These are phyloP conservation scores for Poicephalus meyeri DNA, from an alignment of 2,113 vertebrate genomes.

Conservation along the genomic window DNA sequence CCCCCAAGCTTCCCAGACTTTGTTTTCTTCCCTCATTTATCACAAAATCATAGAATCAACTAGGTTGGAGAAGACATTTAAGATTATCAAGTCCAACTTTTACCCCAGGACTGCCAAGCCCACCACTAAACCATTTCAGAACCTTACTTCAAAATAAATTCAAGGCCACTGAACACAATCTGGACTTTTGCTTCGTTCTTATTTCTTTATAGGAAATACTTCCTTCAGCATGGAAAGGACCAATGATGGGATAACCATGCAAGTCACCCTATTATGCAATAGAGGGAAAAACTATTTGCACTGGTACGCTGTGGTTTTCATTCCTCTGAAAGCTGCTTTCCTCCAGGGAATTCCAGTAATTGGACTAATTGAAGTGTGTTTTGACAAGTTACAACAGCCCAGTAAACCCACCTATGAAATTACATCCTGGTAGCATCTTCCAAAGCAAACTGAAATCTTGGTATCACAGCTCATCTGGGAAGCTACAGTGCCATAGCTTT, in stretches of 20 bases:
- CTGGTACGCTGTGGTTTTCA: neutral
- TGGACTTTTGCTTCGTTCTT: neutral
- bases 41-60: neutral
- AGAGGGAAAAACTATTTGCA: conserved; percentile 1
- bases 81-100: neutral
- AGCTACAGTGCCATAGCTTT: neutral
- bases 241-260: neutral
- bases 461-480: conserved; percentile 2
- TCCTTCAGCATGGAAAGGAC: neutral
- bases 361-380: conserved; percentile 33
- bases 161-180: neutral
- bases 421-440: conserved; percentile 46
- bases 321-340: conserved; percentile 35
- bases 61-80: neutral
- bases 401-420: conserved; percentile 57
- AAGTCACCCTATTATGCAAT: conserved; percentile 16
- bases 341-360: conserved; percentile 60
- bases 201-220: neutral
- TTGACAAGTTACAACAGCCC: conserved; percentile 48
- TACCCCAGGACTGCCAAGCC: neutral
- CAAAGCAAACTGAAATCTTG: conserved; percentile 52
- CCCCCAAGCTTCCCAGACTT: neutral
- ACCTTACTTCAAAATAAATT: neutral
- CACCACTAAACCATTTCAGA: neutral
- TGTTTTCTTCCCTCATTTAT: neutral